A percentile compares a stretch with the other conserved stretches of the same genome.
Evolutionary conservation across 2,797 vertebrate genomes (phyloP).

Genomic region (Peromyscus attwateri): DNA sequence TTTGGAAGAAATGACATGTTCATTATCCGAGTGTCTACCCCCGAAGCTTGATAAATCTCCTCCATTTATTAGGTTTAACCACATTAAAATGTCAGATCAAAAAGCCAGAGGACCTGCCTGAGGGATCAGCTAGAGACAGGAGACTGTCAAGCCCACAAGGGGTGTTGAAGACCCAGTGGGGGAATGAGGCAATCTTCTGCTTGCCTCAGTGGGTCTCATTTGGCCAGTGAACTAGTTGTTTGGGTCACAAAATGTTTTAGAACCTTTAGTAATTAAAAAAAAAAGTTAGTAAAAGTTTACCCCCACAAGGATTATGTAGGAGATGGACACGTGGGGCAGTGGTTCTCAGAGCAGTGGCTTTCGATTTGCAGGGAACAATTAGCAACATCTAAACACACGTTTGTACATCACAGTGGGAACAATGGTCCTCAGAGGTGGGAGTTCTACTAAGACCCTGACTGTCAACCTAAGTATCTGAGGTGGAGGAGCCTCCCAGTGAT

Average conservation of each 20-base stretch:
- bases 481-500: background rate
- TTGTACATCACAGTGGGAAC: background rate
- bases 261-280: background rate
- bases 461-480: background rate
- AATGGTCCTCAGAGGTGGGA: background rate
- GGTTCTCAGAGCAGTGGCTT: background rate
- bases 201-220: background rate
- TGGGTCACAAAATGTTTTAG: background rate
- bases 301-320: background rate
- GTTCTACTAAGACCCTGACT: background rate
- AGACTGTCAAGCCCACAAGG: background rate
- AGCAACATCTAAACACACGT: too few species aligned
- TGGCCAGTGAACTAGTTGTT: background rate
- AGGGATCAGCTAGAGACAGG: background rate
- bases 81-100: conserved; percentile 66
- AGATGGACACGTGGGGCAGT: background rate
- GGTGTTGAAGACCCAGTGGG: background rate
- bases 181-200: background rate
- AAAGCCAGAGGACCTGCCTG: background rate
- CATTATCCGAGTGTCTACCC: conserved; percentile 64
- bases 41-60: conserved; percentile 66
- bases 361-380: background rate
- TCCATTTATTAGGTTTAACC: conserved; percentile 66
- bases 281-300: background rate
- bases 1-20: conserved; percentile 77